Conservation (phyloP, 1,140 invertebrate genomes). For the Nymphalis io region DNA sequence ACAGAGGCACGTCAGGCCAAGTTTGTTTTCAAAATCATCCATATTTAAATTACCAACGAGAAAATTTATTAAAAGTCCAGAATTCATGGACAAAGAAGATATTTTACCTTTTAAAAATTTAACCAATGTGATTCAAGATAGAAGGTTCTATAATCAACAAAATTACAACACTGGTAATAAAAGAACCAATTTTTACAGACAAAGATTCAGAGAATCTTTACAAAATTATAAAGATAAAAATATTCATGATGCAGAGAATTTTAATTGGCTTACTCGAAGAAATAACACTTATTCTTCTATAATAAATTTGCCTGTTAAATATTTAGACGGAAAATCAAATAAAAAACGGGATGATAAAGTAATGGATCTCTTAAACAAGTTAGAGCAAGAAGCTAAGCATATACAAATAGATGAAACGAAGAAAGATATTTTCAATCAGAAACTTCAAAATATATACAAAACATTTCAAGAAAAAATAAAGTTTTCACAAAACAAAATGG, state of each 20-base stretch:
- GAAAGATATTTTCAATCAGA: conserved; percentile 54
- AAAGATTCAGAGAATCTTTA: not conserved
- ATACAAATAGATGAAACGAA: conserved; percentile 42
- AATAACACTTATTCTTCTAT: not conserved
- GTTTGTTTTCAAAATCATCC: not conserved
- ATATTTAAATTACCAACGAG: not conserved
- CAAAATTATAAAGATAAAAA: not conserved
- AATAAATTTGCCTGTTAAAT: not conserved
- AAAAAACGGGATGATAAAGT: conserved; percentile 41
- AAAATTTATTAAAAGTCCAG: not conserved
- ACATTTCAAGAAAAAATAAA: conserved; percentile 18
- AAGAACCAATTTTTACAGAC: no score
- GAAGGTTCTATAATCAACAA: no score
- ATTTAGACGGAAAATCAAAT: not conserved
- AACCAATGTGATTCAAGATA: no score
- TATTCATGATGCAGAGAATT: not conserved
- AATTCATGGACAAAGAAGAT: no score
- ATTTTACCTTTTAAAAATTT: no score
- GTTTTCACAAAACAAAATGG: not conserved
- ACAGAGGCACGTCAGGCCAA: not conserved
- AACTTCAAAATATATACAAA: conserved; percentile 58
- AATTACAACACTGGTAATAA: no score
- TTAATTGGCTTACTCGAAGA: not conserved
- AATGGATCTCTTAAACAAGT: conserved; percentile 50
- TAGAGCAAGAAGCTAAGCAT: conserved; percentile 56